These are phyloP conservation scores for Acropternis orthonyx DNA, from an alignment of 2,797 vertebrate genomes.

Conservation along the genomic window DNA sequence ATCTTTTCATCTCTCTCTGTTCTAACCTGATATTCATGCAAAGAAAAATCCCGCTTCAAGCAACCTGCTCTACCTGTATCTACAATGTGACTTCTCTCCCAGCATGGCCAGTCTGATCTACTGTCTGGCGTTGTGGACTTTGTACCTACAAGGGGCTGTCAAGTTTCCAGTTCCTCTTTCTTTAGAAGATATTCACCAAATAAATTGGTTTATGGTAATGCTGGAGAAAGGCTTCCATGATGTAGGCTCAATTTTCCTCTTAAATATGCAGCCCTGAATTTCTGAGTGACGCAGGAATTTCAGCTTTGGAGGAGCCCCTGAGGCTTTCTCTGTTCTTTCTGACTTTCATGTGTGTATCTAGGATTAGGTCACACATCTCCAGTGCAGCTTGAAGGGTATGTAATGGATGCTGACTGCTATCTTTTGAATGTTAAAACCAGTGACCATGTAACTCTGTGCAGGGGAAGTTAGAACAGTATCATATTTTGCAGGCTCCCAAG, in stretches of 20 bases:
- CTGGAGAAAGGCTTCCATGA: neutral
- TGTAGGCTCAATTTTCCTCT: neutral
- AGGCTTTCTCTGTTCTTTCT: constrained; percentile 58
- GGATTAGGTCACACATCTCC: constrained; percentile 62
- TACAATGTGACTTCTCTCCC: neutral
- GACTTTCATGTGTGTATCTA: constrained; percentile 58
- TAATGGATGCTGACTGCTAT: constrained; percentile 60
- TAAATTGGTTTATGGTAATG: constrained; percentile 43
- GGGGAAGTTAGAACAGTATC: constrained; percentile 42
- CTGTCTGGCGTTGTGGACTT: neutral
- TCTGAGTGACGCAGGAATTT: constrained; percentile 23
- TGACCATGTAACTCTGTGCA: constrained; percentile 36
- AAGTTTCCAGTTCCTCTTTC: neutral
- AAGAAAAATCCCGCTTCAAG: neutral
- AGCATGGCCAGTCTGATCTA: neutral
- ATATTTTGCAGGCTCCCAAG: constrained; percentile 45
- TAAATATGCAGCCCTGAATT: constrained; percentile 6
- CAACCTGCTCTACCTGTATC: neutral
- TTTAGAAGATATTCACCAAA: neutral
- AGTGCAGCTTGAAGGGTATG: constrained; percentile 59
- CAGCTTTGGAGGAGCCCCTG: constrained; percentile 24
- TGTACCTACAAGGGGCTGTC: neutral
- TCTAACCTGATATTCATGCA: neutral
- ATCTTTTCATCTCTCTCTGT: constrained; percentile 8
- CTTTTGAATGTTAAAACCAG: constrained; percentile 68